Evolutionary conservation across 2,797 vertebrate genomes (phyloP), one percentile per base, ranked within the genome.

Genomic region (Ptychobarbus kaznakovi): DNA sequence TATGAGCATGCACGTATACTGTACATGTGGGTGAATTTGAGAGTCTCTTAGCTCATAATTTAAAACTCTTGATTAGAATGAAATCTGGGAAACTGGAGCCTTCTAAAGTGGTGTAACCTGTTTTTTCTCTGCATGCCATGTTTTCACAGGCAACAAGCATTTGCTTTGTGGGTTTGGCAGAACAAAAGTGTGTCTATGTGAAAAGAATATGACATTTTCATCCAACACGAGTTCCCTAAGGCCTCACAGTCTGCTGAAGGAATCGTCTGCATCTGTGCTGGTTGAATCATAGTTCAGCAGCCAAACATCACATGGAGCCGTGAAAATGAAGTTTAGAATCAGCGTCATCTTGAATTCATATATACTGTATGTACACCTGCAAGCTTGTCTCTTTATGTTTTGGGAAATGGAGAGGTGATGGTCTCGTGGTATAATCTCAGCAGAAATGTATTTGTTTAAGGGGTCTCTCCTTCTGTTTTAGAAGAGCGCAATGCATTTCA

Each of bases 121-220:
- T 15, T 32, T 51, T 77, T 83, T 53, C 49, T 80, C 46, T 78
- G 61, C 25, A 7, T 78, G 72, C 69, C 40, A 42, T 81, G 77
- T 80, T 81, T 74, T 81, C 44, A 10, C 35, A 81, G 83, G 73
- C 83, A 81, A 53, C 22, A 84, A 35, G 32, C 80, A 63, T 70
- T 70, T 77, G 70, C 75, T 70, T 77, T 85, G 83, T 66, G 83
- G 72, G 22, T 88, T 86, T 86, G 77, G 78, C 82, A 84, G 81
- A 56, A 42, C 11, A 10, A 56, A 18, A 51, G 66, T n/a, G 66
- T 73, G 77, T 68, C 61, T 65, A 42, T 86, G 81, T 81, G 72
- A 81, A 84, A 84, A 88, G 77, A 88, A 83, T 56, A 83, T 86
- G 53, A 86, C 83, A 81, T 82, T 66, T 88, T 81, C 66, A 86